Evolutionary conservation across 2,888 invertebrate genomes (phyloP).

Genomic region (Leptopterna dolabrata): DNA sequence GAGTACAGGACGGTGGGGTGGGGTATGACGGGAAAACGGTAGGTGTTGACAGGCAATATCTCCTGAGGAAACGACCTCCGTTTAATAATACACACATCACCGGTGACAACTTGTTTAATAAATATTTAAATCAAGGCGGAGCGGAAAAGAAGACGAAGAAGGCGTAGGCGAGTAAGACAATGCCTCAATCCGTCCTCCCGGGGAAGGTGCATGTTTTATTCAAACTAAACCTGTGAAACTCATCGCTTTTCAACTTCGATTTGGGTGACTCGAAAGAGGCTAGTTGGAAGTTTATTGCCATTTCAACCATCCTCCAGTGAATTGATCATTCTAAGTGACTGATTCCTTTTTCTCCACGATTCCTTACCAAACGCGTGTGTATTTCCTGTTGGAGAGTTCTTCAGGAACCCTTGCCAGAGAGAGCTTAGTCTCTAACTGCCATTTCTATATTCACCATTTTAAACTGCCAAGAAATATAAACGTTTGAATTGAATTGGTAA

Average conservation of each 20-base stretch:
- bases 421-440: too few species aligned
- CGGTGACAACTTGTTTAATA: slow-evolving; percentile 59
- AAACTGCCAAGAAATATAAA: too few species aligned
- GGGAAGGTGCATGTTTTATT: slow-evolving; percentile 49
- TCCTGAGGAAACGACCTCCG: slow-evolving; percentile 40
- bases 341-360: neutral
- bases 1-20: neutral
- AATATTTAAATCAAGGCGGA: slow-evolving; percentile 56
- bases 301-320: neutral
- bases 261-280: slow-evolving; percentile 14
- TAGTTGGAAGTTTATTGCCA: slow-evolving; percentile 35
- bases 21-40: slow-evolving; percentile 26
- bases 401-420: too few species aligned
- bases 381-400: neutral
- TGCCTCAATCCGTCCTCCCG: slow-evolving; percentile 51
- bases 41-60: slow-evolving; percentile 56
- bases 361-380: neutral
- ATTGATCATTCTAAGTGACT: slow-evolving; percentile 35
- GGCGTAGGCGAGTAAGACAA: slow-evolving; percentile 52
- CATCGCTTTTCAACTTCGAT: slow-evolving; percentile 53
- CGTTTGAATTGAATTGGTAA: too few species aligned
- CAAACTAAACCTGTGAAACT: slow-evolving; percentile 55
- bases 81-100: slow-evolving; percentile 58
- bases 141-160: slow-evolving; percentile 7
- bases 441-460: too few species aligned